phyloP scores from a whole-genome alignment of 2,113 vertebrate species.

The Percina caprodes region DNA sequence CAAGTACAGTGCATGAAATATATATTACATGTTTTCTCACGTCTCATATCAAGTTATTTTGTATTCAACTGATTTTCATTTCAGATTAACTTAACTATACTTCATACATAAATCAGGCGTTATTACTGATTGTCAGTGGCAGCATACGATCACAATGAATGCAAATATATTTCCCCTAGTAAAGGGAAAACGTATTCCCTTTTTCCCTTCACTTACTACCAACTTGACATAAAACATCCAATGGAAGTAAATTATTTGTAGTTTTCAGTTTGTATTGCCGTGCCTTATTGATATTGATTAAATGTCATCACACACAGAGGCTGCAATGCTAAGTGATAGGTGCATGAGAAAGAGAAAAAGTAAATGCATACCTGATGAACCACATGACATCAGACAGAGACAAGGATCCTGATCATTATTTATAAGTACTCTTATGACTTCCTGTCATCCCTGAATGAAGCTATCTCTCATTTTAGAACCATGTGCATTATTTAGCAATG shows the following conservation, averaged over 20 bases:
- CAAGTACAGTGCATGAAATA: neutral
- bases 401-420: constrained; percentile 58
- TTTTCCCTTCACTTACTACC: neutral
- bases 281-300: constrained; percentile 34
- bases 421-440: constrained; percentile 56
- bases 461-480: constrained; percentile 63
- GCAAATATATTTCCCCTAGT: neutral
- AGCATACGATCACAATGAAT: neutral
- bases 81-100: neutral
- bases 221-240: constrained; percentile 14
- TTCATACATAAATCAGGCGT: neutral
- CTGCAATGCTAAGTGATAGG: constrained; percentile 18
- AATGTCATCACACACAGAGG: constrained; percentile 14
- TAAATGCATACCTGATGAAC: constrained; percentile 31
- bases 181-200: neutral
- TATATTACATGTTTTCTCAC: neutral
- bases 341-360: constrained; percentile 16
- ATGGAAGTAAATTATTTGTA: constrained; percentile 27
- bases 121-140: neutral
- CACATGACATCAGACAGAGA: constrained; percentile 24
- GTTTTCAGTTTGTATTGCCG: constrained; percentile 11
- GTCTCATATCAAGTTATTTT: neutral
- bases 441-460: constrained; percentile 40
- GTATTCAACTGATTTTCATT: neutral
- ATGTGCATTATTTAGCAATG: constrained; percentile 70